A percentile compares a stretch with the other conserved stretches of the same genome.
Evolutionary conservation across 2,113 vertebrate genomes (phyloP).

Genomic region (Neolamprologus variostigma): DNA sequence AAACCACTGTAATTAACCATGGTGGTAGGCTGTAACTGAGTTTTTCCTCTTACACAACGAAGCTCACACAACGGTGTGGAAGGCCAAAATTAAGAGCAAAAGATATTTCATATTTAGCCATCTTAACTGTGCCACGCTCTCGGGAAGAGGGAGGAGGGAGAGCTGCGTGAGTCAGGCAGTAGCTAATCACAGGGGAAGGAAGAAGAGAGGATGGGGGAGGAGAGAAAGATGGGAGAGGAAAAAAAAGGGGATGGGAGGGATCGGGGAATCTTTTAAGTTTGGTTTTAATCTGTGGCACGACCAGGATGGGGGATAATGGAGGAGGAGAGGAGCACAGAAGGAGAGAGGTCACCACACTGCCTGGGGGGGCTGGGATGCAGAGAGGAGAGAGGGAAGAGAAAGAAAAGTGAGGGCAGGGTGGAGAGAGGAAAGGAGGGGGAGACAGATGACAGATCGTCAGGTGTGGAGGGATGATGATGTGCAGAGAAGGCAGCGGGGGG

Average conservation of each 20-base stretch:
- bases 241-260: background rate
- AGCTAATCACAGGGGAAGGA: background rate
- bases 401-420: background rate
- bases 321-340: background rate
- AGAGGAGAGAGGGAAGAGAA: background rate
- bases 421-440: background rate
- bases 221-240: background rate
- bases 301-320: background rate
- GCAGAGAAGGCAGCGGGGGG: background rate
- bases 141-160: background rate
- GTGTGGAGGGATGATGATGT: conserved; percentile 3
- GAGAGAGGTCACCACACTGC: conserved; percentile 28
- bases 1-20: background rate
- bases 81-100: background rate
- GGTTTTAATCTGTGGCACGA: conserved; percentile 21
- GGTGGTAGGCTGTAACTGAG: background rate
- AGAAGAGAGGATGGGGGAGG: background rate
- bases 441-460: background rate
- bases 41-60: background rate
- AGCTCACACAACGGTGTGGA: background rate
- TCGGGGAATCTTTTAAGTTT: conserved; percentile 22
- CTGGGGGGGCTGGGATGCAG: background rate
- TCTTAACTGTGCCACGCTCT: background rate
- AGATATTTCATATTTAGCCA: background rate
- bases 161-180: background rate